These are phyloP conservation scores for Phalacrocorax brasilianus DNA, from an alignment of 2,113 vertebrate genomes.

Conservation along the genomic window DNA sequence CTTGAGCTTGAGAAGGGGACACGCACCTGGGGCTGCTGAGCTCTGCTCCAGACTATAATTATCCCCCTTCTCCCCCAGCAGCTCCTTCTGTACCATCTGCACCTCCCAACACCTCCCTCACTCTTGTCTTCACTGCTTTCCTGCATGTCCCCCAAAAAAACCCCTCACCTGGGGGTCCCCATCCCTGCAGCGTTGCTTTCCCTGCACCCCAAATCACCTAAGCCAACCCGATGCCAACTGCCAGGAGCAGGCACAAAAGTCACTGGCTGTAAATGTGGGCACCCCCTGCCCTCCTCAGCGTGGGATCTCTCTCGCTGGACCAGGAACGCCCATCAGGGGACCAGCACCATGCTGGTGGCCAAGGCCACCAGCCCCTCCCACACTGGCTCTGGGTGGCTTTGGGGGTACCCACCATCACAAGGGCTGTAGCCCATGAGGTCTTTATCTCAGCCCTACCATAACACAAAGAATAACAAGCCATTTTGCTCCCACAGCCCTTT, in stretches of 20 bases:
- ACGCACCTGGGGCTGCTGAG: not conserved
- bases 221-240: not conserved
- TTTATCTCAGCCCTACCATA: not conserved
- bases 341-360: not conserved
- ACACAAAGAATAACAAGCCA: not conserved
- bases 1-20: not conserved
- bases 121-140: not conserved
- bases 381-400: fast-evolving
- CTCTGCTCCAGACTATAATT: not conserved
- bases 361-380: not conserved
- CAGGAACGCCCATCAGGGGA: not conserved
- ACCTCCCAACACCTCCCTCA: not conserved
- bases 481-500: not conserved
- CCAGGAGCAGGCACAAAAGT: not conserved
- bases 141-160: not conserved
- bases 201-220: not conserved
- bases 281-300: not conserved
- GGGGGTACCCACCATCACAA: fast-evolving
- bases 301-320: fast-evolving
- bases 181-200: fast-evolving
- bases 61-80: not conserved
- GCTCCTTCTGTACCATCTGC: not conserved
- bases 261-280: not conserved
- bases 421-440: not conserved
- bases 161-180: fast-evolving